Evolutionary conservation across 2,113 vertebrate species (phyloP), one percentile per base, ranked within the genome.

Genomic region (Nesoenas mayeri): DNA sequence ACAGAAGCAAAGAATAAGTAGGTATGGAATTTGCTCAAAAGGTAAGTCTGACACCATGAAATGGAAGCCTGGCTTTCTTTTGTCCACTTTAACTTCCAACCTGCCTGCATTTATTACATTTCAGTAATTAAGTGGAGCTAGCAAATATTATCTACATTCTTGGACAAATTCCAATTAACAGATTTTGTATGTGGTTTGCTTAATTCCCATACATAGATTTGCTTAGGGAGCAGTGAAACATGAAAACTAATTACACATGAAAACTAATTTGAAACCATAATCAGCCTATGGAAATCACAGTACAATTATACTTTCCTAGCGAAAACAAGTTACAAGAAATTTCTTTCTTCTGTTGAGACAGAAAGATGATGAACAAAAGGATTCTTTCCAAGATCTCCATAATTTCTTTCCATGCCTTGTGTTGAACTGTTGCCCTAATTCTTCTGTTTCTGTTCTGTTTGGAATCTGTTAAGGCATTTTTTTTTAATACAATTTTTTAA

Each of bases 241-340:
- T n/a, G 38, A 72, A 89, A 91, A 93, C 57, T 56, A 81, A 65
- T 91, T 86, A n/a, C 14, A 74, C 17, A 32, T n/a, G 38, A 72
- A 89, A 91, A 93, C 57, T 56, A 81, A 65, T 91, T 86, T 85
- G 36, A 91, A 92, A 75, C 29, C 11, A 15, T 38, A 58, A 62
- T 34, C 34, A 85, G 28, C 18, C 32, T 78, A 64, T 66, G 64
- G 62, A 88, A 17, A 58, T 40, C 48, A 58, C 20, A 81, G 25
- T 24, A 42, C 31, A 85, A 72, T 88, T 82, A 93, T 69, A 51
- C 32, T 70, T 88, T 82, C 62, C 17, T n/a, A 82, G 89, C 16
- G 44, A 77, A 92, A 95, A 81, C 50, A 91, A 91, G 8, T 38
- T 74, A 88, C 38, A 82, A 89, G 71, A 89, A 69, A 38, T 85